A percentile compares a stretch with the other conserved stretches of the same genome.
phyloP scores from a whole-genome alignment of 2,888 invertebrate species.

The Drosophila eohydei region DNA sequence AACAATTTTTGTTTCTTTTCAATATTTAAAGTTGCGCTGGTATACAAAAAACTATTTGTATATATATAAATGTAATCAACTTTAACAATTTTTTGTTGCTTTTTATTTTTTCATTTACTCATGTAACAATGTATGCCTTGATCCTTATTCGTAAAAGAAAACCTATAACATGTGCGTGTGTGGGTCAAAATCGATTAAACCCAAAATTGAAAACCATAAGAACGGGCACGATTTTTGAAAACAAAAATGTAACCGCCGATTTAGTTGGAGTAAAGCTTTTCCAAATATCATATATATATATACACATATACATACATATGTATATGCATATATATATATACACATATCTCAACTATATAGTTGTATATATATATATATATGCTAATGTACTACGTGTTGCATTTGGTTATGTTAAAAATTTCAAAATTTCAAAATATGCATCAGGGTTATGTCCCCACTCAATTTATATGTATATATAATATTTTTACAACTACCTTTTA shows the following conservation, averaged over 20 bases:
- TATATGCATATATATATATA: conserved; percentile 32
- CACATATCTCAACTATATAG: conserved; percentile 24
- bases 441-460: conserved; percentile 21
- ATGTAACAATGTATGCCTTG: conserved; percentile 68
- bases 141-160: conserved; percentile 50
- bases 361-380: conserved; percentile 41
- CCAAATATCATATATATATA: conserved; percentile 50
- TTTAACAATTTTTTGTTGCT: conserved; percentile 66
- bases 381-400: conserved; percentile 52
- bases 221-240: conserved; percentile 58
- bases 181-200: conserved; percentile 56
- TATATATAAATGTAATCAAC: conserved; percentile 74
- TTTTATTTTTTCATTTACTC: background rate
- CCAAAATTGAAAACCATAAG: conserved; percentile 56
- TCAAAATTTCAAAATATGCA: conserved; percentile 49
- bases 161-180: conserved; percentile 65
- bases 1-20: conserved; percentile 59
- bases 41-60: conserved; percentile 52
- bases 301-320: conserved; percentile 41
- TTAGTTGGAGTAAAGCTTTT: conserved; percentile 68
- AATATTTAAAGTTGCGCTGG: conserved; percentile 67
- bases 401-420: conserved; percentile 45
- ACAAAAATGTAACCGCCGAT: conserved; percentile 60
- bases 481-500: conserved; percentile 83
- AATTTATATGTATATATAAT: conserved; percentile 41